Conservation (phyloP, 2,113 vertebrate species). For the Brevimyrus niger region DNA sequence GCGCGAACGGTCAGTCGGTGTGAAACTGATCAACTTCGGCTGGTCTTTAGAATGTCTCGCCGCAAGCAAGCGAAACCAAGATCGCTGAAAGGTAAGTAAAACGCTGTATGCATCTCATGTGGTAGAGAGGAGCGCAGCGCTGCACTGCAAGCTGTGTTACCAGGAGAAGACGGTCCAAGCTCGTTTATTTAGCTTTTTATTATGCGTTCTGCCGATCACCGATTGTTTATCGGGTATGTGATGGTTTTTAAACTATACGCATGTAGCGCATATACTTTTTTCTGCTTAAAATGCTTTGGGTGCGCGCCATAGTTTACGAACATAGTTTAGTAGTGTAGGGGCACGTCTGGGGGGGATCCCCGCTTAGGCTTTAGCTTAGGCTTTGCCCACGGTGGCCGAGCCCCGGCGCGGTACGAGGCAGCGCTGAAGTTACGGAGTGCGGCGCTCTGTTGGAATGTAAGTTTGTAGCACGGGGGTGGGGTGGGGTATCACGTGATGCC, state of each 20-base stretch:
- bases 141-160: not conserved
- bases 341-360: not conserved
- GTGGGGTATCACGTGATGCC: constrained; percentile 51
- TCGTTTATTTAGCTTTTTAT: not conserved
- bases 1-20: constrained; percentile 56
- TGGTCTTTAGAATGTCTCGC: constrained; percentile 98
- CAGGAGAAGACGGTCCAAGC: not conserved
- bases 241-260: not conserved
- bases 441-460: constrained; percentile 61
- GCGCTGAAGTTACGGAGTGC: constrained; percentile 50
- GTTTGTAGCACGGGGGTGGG: constrained; percentile 41
- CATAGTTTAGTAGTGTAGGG: not conserved
- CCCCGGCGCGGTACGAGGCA: constrained; percentile 20
- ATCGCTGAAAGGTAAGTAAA: constrained; percentile 95
- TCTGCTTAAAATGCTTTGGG: not conserved
- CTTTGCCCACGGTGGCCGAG: not conserved
- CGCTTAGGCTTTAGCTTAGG: not conserved
- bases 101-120: constrained; percentile 34
- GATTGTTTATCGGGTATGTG: not conserved
- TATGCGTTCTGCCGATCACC: not conserved
- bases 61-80: constrained; percentile 99
- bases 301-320: not conserved
- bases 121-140: not conserved
- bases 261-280: not conserved
- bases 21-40: constrained; percentile 92